These are phyloP conservation scores for Holothuria glaberrima DNA, from an alignment of 35 echinoderm and acorn worm genomes.

Conservation along the genomic window DNA sequence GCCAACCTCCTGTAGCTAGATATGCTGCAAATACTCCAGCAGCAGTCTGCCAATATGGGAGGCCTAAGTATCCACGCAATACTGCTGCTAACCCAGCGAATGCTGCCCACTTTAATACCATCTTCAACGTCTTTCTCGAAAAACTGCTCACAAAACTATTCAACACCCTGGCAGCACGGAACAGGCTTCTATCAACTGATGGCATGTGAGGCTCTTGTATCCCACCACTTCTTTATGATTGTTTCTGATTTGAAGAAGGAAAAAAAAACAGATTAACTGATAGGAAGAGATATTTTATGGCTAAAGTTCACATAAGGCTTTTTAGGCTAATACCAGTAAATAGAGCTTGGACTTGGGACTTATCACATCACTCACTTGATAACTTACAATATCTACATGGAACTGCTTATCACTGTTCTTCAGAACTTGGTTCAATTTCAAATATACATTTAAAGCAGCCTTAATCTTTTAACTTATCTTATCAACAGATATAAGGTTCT, in stretches of 20 bases:
- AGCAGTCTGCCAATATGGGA: conserved; percentile 58
- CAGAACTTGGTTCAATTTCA: too few relatives aligned
- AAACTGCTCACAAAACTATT: conserved; percentile 2
- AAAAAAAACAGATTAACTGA: not conserved
- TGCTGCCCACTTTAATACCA: conserved; percentile 63
- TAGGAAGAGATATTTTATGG: not conserved
- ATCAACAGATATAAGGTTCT: too few relatives aligned
- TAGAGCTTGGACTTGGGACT: too few relatives aligned
- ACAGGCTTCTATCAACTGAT: conserved; percentile 29
- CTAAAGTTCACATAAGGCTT: too few relatives aligned
- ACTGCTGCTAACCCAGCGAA: conserved; percentile 72
- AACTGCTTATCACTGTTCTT: too few relatives aligned
- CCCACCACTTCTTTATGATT: not conserved
- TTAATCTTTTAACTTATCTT: too few relatives aligned
- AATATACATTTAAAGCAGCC: too few relatives aligned
- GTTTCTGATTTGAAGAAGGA: not conserved
- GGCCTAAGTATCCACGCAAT: conserved; percentile 64
- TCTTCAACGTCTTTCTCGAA: not conserved
- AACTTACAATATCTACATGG: too few relatives aligned
- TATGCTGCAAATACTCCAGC: conserved; percentile 65
- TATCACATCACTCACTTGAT: too few relatives aligned
- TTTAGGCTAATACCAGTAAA: too few relatives aligned
- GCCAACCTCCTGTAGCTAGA: conserved; percentile 87
- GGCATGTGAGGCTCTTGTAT: conserved; percentile 13
- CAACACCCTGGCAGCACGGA: conserved; percentile 40